These are phyloP conservation scores for Rhynchopsitta pachyrhyncha DNA, from an alignment of 2,113 vertebrate genomes.

Conservation along the genomic window DNA sequence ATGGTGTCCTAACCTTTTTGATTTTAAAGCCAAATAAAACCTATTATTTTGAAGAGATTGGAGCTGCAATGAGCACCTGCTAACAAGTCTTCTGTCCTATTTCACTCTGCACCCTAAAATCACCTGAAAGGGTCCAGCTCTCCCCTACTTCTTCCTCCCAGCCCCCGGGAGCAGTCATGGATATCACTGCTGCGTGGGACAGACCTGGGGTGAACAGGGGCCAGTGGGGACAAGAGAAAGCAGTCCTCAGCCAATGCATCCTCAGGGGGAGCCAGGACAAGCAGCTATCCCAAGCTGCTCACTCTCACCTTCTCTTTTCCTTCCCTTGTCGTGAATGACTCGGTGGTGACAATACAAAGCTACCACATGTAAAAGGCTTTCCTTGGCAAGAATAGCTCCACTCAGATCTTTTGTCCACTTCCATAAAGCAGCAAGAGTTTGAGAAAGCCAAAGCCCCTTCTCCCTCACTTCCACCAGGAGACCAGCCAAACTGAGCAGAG, in stretches of 20 bases:
- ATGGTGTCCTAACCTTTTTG: neutral
- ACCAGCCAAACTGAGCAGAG: neutral
- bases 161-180: neutral
- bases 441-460: neutral
- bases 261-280: neutral
- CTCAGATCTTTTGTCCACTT: neutral
- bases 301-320: neutral
- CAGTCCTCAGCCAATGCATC: accelerated
- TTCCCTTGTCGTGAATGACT: accelerated
- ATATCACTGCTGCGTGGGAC: neutral
- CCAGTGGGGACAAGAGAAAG: neutral
- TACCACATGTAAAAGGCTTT: neutral
- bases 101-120: neutral
- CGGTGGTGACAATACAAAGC: neutral
- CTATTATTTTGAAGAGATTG: neutral
- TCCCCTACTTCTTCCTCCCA: neutral
- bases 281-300: neutral
- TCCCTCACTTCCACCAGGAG: neutral
- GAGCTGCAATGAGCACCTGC: neutral
- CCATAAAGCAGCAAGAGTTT: neutral
- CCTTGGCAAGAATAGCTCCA: neutral
- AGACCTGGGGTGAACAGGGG: neutral
- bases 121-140: neutral
- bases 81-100: neutral
- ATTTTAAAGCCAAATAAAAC: neutral